Percentiles rank a stretch among this genome's conserved stretches.
phyloP scores from a whole-genome alignment of 1,140 invertebrate species.

The Pseudomyrmex flavicornis region DNA sequence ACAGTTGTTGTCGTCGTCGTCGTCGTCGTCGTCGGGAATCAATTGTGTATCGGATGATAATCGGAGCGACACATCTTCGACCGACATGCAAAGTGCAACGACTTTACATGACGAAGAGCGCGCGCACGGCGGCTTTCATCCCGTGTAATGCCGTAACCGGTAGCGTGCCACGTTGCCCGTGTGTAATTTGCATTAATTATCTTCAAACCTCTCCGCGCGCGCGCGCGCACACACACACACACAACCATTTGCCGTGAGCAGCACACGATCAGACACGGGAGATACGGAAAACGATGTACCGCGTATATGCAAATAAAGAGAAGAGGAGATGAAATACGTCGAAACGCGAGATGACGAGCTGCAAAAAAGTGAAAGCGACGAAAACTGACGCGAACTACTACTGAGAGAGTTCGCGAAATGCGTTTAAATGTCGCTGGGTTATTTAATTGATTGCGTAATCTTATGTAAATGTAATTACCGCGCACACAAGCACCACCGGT shows the following conservation, averaged over 20 bases:
- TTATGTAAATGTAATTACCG: too few species aligned
- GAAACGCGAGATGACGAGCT: slow-evolving; percentile 24
- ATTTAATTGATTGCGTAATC: too few species aligned
- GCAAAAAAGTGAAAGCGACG: slow-evolving; percentile 29
- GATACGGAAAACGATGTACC: slow-evolving; percentile 62
- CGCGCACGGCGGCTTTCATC: slow-evolving; percentile 51
- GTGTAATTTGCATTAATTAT: slow-evolving; percentile 80
- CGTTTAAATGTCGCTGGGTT: neutral
- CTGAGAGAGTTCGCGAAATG: neutral
- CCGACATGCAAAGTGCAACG: slow-evolving; percentile 49
- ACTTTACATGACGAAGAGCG: slow-evolving; percentile 37
- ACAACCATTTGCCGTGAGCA: slow-evolving; percentile 63
- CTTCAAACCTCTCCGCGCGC: slow-evolving; percentile 69
- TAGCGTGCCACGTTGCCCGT: slow-evolving; percentile 70
- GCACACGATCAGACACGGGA: slow-evolving; percentile 52
- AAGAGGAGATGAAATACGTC: slow-evolving; percentile 58
- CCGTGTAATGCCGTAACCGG: slow-evolving; percentile 77
- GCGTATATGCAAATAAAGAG: slow-evolving; percentile 50
- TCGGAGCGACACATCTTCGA: slow-evolving; percentile 42
- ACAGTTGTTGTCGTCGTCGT: neutral
- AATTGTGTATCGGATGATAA: slow-evolving; percentile 59
- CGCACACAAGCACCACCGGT: too few species aligned
- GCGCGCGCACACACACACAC: too few species aligned
- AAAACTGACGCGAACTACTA: neutral
- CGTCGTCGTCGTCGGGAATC: slow-evolving; percentile 23